These are phyloP conservation scores for Eilema griseolum DNA, from an alignment of 2,888 invertebrate species.

Conservation along the genomic window DNA sequence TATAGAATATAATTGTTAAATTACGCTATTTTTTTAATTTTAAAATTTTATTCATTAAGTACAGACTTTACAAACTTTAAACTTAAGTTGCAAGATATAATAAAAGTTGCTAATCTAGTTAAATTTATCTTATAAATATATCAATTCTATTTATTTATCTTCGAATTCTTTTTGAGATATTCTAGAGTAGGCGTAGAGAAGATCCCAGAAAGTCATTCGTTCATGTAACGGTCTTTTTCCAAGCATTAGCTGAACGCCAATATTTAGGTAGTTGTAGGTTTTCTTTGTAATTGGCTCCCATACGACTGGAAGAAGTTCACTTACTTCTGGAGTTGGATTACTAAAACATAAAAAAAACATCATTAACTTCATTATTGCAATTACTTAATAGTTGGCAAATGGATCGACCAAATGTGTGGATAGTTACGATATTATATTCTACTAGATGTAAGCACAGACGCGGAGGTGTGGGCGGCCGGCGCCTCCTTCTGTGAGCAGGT, in stretches of 20 bases:
- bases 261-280: slow-evolving; percentile 49
- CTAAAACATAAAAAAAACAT: slow-evolving; percentile 48
- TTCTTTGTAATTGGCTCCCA: slow-evolving; percentile 57
- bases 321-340: slow-evolving; percentile 63
- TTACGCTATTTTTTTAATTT: too few relatives aligned
- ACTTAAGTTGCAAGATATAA: not conserved
- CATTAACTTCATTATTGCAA: not conserved
- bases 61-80: too few relatives aligned
- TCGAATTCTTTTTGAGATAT: slow-evolving; percentile 23
- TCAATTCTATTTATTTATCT: slow-evolving; percentile 20
- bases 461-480: too few relatives aligned
- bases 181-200: slow-evolving; percentile 57
- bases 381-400: too few relatives aligned
- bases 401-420: too few relatives aligned
- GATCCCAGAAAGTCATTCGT: slow-evolving; percentile 65
- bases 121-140: slow-evolving; percentile 21
- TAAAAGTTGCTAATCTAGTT: too few relatives aligned
- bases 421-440: too few relatives aligned
- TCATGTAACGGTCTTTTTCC: slow-evolving; percentile 53
- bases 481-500: too few relatives aligned
- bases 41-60: too few relatives aligned
- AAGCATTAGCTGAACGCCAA: slow-evolving; percentile 51
- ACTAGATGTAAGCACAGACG: too few relatives aligned
- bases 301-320: slow-evolving; percentile 58
- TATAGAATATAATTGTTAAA: too few relatives aligned